Conservation (phyloP, 2,888 invertebrate genomes). For the Luperina nickerlii region DNA sequence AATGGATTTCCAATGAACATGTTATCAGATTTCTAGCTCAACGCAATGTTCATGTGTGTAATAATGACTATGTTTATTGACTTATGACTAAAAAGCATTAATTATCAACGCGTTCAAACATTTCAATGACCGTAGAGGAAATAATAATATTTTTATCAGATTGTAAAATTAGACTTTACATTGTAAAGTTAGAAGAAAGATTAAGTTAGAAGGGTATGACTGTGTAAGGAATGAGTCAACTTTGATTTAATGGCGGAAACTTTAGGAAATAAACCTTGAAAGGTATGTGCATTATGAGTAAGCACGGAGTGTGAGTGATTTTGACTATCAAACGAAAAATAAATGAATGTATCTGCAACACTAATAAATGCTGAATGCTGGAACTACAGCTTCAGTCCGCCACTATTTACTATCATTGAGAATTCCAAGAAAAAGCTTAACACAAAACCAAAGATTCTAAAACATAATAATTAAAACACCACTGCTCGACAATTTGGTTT, state of each 20-base stretch:
- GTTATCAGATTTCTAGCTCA: slow-evolving; percentile 33
- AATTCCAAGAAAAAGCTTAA: neutral
- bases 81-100: slow-evolving; percentile 5
- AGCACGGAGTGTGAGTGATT: neutral
- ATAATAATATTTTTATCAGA: slow-evolving; percentile 35
- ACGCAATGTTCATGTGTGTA: neutral
- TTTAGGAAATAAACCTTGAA: slow-evolving; percentile 49
- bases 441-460: neutral
- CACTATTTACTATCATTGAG: neutral
- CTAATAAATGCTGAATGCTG: neutral
- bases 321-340: neutral
- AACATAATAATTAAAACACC: neutral
- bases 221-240: slow-evolving; percentile 55
- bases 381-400: neutral
- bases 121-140: slow-evolving; percentile 25
- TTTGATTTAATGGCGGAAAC: slow-evolving; percentile 20
- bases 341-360: neutral
- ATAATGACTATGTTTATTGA: neutral
- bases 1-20: slow-evolving; percentile 4
- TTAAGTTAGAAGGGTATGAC: slow-evolving; percentile 50
- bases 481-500: too few species aligned
- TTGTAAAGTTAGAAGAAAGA: slow-evolving; percentile 30
- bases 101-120: neutral
- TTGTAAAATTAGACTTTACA: slow-evolving; percentile 11
- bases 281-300: slow-evolving; percentile 36